These are phyloP conservation scores for Zoanthus solanderi DNA, from an alignment of 92 coral and sea anemone genomes.

Conservation along the genomic window DNA sequence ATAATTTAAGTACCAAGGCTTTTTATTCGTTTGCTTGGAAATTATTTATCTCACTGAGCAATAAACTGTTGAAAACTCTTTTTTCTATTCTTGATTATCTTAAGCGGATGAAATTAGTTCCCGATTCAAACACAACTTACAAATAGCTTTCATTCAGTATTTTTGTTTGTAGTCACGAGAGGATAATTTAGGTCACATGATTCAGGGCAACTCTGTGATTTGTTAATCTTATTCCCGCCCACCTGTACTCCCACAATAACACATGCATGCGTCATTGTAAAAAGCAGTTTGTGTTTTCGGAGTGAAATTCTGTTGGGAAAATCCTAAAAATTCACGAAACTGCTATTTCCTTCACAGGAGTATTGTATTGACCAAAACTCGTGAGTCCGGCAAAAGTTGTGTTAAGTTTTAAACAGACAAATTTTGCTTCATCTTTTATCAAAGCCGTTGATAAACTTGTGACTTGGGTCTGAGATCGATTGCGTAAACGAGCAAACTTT, in stretches of 20 bases:
- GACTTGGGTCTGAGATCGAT: neutral
- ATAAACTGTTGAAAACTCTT: too few relatives aligned
- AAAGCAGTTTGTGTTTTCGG: neutral
- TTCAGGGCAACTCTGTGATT: neutral
- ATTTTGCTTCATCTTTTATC: neutral
- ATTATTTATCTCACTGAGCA: too few relatives aligned
- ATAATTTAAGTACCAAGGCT: too few relatives aligned
- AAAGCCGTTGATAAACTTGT: neutral
- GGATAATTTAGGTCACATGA: neutral
- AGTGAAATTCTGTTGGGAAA: neutral
- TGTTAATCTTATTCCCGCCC: constrained; percentile 23
- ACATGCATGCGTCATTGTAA: constrained; percentile 27
- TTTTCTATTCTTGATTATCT: too few relatives aligned
- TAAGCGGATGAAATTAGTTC: too few relatives aligned
- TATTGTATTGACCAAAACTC: neutral
- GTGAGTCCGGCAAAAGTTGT: neutral
- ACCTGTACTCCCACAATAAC: constrained; percentile 34
- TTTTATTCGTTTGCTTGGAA: too few relatives aligned
- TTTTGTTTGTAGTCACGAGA: too few relatives aligned
- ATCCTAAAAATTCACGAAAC: neutral
- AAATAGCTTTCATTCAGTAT: too few relatives aligned
- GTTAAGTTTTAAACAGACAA: too few relatives aligned
- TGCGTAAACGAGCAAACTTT: constrained; percentile 29
- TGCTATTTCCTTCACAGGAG: neutral
- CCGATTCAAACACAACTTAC: too few relatives aligned